Percentiles rank a stretch among this genome's conserved stretches.
Evolutionary conservation across 2,797 vertebrate species (phyloP).

Genomic region (Bradypodion ventrale): DNA sequence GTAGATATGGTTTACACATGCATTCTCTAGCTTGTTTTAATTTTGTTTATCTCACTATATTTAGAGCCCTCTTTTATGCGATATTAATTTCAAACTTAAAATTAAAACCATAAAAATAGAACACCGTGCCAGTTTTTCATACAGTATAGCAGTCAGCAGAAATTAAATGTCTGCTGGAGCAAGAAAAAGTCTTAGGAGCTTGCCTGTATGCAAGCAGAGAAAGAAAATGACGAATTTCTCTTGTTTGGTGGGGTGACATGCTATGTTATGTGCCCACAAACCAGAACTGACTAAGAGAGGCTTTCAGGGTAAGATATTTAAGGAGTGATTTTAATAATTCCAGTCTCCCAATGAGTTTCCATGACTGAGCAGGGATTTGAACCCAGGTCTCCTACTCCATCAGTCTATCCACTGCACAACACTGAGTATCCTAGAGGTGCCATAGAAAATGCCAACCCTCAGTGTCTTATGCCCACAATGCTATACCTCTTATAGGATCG

Average conservation of each 20-base stretch:
- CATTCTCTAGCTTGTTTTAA: background rate
- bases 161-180: background rate
- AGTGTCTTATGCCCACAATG: background rate
- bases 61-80: background rate
- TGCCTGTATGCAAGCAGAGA: background rate
- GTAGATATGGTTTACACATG: background rate
- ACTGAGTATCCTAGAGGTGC: no score
- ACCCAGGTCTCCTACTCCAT: no score
- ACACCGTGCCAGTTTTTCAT: background rate
- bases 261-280: no score
- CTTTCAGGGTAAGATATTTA: no score
- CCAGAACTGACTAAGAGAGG: no score
- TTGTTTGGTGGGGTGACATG: background rate
- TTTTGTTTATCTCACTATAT: background rate
- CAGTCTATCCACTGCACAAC: background rate
- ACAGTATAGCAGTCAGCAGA: background rate
- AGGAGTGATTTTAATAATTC: no score
- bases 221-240: background rate
- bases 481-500: no score
- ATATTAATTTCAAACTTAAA: background rate
- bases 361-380: no score
- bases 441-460: background rate
- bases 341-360: no score
- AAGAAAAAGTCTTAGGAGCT: background rate
- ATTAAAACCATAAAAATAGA: slow-evolving; percentile 5